Evolutionary conservation across 2,797 vertebrate genomes (phyloP).

Genomic region (Pangasius djambal): DNA sequence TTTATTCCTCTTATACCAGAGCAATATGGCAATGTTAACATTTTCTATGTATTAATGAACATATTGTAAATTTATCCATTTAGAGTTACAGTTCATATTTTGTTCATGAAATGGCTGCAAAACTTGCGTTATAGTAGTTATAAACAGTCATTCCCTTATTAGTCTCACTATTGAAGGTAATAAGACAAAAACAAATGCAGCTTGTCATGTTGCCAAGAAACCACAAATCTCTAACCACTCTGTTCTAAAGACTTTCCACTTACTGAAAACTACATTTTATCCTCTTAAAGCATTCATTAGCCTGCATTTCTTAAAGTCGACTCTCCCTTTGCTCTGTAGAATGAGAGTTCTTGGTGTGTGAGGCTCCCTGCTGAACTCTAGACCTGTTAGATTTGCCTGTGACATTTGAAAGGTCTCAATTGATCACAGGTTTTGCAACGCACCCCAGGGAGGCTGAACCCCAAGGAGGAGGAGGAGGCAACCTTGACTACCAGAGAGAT

Average conservation of each 20-base stretch:
- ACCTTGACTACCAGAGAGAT: slow-evolving; percentile 1
- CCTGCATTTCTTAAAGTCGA: background rate
- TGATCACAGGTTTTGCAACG: slow-evolving; percentile 24
- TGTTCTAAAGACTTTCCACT: background rate
- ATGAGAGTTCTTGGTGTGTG: background rate
- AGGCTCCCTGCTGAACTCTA: background rate
- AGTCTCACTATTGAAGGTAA: background rate
- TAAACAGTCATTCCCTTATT: background rate
- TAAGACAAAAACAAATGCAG: background rate
- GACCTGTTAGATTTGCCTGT: slow-evolving; percentile 24
- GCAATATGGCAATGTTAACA: background rate
- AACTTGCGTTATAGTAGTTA: background rate
- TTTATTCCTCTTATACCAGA: background rate
- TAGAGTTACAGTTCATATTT: background rate
- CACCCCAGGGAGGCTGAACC: background rate
- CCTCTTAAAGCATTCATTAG: background rate
- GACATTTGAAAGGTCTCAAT: slow-evolving; percentile 44
- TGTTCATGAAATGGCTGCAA: background rate
- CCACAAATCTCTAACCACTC: background rate
- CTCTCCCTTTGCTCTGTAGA: background rate
- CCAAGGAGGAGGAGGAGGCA: slow-evolving; percentile 20
- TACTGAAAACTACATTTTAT: background rate
- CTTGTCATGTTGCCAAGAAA: background rate
- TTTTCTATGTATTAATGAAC: background rate
- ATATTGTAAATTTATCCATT: background rate